A percentile compares a stretch with the other conserved stretches of the same genome.
Evolutionary conservation across 2,113 vertebrate genomes (phyloP).

Genomic region (Vidua chalybeata): DNA sequence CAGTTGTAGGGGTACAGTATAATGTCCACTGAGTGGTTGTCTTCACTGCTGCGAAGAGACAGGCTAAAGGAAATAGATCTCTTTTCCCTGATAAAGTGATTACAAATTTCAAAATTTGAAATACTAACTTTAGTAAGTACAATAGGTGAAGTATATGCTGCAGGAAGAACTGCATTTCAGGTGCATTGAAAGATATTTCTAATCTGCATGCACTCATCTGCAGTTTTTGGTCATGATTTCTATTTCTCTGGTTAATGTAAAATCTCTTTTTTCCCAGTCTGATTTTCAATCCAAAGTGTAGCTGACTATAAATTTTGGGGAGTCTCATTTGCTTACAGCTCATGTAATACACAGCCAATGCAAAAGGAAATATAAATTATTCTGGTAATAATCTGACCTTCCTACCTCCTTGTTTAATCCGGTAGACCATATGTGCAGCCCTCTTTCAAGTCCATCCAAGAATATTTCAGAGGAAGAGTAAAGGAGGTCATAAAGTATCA

Average conservation of each 20-base stretch:
- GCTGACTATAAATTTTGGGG: not conserved
- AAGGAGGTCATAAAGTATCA: conserved; percentile 59
- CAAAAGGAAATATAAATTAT: conserved; percentile 68
- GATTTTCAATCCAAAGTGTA: conserved; percentile 29
- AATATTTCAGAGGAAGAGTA: conserved; percentile 65
- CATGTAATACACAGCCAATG: conserved; percentile 18
- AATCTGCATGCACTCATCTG: not conserved
- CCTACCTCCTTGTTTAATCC: conserved; percentile 56
- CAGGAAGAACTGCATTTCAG: not conserved
- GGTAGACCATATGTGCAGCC: conserved; percentile 69
- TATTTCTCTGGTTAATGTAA: not conserved
- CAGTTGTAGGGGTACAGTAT: not conserved
- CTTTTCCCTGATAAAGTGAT: not conserved
- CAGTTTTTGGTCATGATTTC: not conserved
- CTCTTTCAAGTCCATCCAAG: conserved; percentile 74
- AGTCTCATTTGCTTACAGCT: conserved; percentile 44
- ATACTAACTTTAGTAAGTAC: not conserved
- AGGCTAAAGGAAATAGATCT: not conserved
- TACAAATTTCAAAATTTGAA: not conserved
- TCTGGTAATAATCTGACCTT: conserved; percentile 50
- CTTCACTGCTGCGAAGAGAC: not conserved
- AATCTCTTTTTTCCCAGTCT: not conserved
- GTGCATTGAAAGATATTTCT: not conserved
- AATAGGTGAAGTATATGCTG: not conserved
- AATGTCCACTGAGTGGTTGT: not conserved